These are phyloP conservation scores for Trachemys scripta DNA, from an alignment of 2,113 vertebrate genomes.

Conservation along the genomic window DNA sequence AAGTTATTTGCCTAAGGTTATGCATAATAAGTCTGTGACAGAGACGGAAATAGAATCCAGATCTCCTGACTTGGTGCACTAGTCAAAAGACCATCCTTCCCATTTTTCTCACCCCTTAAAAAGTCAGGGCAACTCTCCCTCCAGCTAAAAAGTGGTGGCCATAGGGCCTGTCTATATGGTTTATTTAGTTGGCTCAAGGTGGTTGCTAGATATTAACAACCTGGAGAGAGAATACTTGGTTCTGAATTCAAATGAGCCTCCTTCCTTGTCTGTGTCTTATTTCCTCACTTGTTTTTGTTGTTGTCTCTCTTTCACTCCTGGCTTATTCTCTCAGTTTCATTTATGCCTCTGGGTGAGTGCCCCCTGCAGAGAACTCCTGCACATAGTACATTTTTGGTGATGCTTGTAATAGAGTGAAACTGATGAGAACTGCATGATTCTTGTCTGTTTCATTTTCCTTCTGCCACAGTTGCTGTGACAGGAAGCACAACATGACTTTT, in stretches of 20 bases:
- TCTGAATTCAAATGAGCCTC: neutral
- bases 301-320: neutral
- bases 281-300: neutral
- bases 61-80: neutral
- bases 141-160: neutral
- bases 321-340: neutral
- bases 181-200: neutral
- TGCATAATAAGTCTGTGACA: neutral
- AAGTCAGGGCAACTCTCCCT: neutral
- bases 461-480: neutral
- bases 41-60: neutral
- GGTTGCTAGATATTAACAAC: neutral
- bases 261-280: neutral
- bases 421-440: neutral
- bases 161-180: neutral
- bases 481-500: neutral
- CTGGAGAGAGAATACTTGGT: neutral
- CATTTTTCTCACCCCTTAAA: neutral
- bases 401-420: neutral
- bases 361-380: neutral
- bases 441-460: neutral
- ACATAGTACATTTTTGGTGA: neutral
- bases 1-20: neutral
- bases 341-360: neutral
- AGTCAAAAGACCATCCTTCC: neutral